A percentile compares a stretch with the other conserved stretches of the same genome.
Evolutionary conservation across 2,113 vertebrate genomes (phyloP).

Genomic region (Ahaetulla prasina): DNA sequence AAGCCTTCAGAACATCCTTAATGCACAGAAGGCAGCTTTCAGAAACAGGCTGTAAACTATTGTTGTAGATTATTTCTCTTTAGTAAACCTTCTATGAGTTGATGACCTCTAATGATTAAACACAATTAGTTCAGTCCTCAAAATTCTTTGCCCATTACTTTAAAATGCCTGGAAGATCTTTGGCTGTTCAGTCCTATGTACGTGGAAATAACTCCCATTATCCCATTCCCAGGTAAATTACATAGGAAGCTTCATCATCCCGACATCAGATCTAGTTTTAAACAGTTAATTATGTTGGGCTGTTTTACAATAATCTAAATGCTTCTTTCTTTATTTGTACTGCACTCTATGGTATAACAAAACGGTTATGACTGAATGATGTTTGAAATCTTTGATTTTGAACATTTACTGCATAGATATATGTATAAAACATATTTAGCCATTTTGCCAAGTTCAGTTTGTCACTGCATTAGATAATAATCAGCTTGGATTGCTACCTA

Average conservation of each 20-base stretch:
- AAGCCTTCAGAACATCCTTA: not conserved
- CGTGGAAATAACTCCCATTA: not conserved
- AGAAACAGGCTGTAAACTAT: not conserved
- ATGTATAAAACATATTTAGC: not conserved
- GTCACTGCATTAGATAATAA: not conserved
- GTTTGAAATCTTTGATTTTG: not conserved
- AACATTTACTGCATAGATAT: not conserved
- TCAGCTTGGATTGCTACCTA: not conserved
- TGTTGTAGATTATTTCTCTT: not conserved
- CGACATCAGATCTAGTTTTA: not conserved
- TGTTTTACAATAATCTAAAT: not conserved
- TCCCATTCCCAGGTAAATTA: not conserved
- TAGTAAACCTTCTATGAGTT: not conserved
- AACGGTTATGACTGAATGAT: not conserved
- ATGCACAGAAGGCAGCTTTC: not conserved
- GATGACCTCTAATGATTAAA: not conserved
- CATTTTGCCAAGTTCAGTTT: not conserved
- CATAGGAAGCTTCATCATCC: not conserved
- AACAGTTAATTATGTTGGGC: not conserved
- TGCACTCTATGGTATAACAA: not conserved
- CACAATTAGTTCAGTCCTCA: not conserved
- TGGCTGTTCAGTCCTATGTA: not conserved
- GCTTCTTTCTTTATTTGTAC: not conserved
- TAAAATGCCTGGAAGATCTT: not conserved
- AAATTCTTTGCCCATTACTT: not conserved